phyloP scores from a whole-genome alignment of 2,888 invertebrate genomes.

The Drosophila neutralis region DNA sequence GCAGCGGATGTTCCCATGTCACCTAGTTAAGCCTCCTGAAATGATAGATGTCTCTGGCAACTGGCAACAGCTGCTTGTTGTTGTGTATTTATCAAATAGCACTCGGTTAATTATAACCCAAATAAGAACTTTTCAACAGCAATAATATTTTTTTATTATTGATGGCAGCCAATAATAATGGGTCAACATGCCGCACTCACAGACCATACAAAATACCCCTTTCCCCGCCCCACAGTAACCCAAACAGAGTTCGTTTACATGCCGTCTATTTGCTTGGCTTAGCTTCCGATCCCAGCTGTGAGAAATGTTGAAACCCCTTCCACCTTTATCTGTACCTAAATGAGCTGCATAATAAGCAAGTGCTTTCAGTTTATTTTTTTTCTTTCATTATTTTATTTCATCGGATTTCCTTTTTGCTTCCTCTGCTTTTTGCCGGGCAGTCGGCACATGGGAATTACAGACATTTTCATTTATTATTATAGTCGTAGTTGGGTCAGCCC shows the following conservation, averaged over 20 bases:
- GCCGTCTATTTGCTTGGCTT: constrained; percentile 67
- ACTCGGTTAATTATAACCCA: constrained; percentile 50
- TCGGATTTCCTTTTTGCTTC: constrained; percentile 21
- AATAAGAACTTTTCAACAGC: constrained; percentile 49
- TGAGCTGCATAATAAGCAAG: constrained; percentile 75
- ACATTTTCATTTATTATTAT: constrained; percentile 76
- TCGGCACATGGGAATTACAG: constrained; percentile 74
- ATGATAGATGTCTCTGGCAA: constrained; percentile 63
- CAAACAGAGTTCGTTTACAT: constrained; percentile 69
- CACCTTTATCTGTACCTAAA: constrained; percentile 29
- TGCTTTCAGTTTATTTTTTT: constrained; percentile 42
- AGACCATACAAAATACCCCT: background rate
- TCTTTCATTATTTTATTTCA: constrained; percentile 4
- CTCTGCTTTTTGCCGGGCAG: constrained; percentile 16
- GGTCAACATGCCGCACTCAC: constrained; percentile 57
- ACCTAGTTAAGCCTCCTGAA: constrained; percentile 57
- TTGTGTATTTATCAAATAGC: constrained; percentile 60
- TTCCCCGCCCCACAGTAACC: background rate
- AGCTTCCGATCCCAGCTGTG: constrained; percentile 68
- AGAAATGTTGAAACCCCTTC: constrained; percentile 35
- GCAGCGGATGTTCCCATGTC: constrained; percentile 74
- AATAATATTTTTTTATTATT: constrained; percentile 48
- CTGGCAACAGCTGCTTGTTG: constrained; percentile 65
- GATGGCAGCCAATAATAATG: constrained; percentile 60
- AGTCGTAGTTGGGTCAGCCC: constrained; percentile 49